Evolutionary conservation across 2,888 invertebrate species (phyloP), one percentile per base, ranked within the genome.

Genomic region (Parochlus steinenii): DNA sequence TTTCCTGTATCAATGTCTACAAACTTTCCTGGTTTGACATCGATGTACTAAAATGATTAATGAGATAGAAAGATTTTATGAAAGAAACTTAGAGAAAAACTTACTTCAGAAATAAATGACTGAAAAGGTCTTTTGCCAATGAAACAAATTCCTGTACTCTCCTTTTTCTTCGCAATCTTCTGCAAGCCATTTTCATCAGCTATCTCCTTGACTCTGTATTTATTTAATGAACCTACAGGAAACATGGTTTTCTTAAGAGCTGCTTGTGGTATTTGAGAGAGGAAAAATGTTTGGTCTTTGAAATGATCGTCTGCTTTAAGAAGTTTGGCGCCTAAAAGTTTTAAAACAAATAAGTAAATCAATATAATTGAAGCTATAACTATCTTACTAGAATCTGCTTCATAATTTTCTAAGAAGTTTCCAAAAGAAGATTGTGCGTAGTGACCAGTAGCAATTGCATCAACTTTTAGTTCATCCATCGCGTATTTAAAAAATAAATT

Each of bases 261-360:
- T 40, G 65, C 58, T 51, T 87, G 85, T 29, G 72, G 61, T 10
- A 95, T 71, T 62, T 86, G 86, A 33, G 82, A 79, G 30, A 98
- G 58, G 54, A 97, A 97, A 52, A 93, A 86, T 10, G 93, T 92
- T 63, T 98, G 97, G 55, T 97, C 97, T 61, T 97, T 98, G 28
- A 64, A 61, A 17, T 50, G 51, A 53, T 95, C 93, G 38, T 50
- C 52, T 1, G 86, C 77, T 53, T 69, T 68, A 24, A 87, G 55
- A 38, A 93, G 58, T 46, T 63, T 68, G 0, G 72, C 80, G n/a
- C n/a, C n/a, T n/a, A n/a, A n/a, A n/a, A n/a, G n/a, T n/a, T n/a
- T n/a, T n/a, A n/a, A n/a, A n/a, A n/a, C n/a, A n/a, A n/a, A n/a
- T n/a, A n/a, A n/a, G n/a, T n/a, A n/a, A n/a, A n/a, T n/a, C n/a